phyloP scores from a whole-genome alignment of 2,888 invertebrate genomes.

The Cremastobaeus sp. region DNA sequence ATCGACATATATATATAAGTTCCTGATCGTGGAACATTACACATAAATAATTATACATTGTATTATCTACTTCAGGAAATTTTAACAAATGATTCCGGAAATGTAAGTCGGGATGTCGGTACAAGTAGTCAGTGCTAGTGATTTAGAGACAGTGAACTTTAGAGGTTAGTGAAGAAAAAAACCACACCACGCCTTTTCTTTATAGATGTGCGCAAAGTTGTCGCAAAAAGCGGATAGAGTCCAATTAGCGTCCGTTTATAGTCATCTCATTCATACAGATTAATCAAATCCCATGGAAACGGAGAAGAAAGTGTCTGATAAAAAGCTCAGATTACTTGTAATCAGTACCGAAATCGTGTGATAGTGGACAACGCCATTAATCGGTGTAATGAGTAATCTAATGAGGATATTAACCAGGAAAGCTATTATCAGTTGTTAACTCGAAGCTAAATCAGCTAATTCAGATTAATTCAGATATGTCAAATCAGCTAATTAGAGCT shows the following conservation, averaged over 20 bases:
- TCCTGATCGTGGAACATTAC: neutral
- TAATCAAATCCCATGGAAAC: conserved; percentile 26
- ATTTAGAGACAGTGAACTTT: conserved; percentile 48
- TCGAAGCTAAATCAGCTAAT: too few relatives aligned
- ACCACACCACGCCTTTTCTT: conserved; percentile 38
- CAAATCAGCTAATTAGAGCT: too few relatives aligned
- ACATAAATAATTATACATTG: conserved; percentile 1
- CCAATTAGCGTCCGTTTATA: conserved; percentile 31
- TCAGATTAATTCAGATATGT: too few relatives aligned
- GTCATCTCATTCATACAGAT: conserved; percentile 28
- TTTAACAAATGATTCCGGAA: conserved; percentile 37
- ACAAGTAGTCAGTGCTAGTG: conserved; percentile 29
- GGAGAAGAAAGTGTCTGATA: conserved; percentile 21
- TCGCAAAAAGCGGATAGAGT: conserved; percentile 18
- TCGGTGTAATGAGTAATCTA: conserved; percentile 30
- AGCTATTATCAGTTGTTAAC: conserved; percentile 30
- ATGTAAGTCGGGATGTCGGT: conserved; percentile 15
- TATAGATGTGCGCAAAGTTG: conserved; percentile 9
- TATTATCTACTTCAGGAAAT: conserved; percentile 10
- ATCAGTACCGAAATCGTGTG: conserved; percentile 1
- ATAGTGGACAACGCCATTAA: conserved; percentile 1
- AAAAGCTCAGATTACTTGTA: too few relatives aligned
- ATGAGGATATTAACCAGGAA: conserved; percentile 30
- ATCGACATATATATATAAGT: too few relatives aligned
- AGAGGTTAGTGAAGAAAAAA: conserved; percentile 35